phyloP scores from a whole-genome alignment of 1,140 invertebrate species.

The Brachionus asplanchnoidis region DNA sequence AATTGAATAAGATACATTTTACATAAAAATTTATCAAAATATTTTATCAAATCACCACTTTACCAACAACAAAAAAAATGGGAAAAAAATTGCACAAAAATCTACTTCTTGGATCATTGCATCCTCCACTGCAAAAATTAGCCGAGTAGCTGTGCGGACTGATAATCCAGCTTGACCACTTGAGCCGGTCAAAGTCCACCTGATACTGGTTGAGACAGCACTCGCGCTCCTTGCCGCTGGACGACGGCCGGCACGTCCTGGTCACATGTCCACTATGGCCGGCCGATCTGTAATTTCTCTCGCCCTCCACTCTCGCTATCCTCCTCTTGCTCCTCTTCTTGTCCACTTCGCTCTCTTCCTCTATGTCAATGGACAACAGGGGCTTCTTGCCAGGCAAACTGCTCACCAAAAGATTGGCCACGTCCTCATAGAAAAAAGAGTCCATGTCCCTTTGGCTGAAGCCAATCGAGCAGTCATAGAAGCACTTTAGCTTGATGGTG shows the following conservation, averaged over 20 bases:
- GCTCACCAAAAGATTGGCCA: background rate
- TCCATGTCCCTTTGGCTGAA: background rate
- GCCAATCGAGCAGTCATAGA: background rate
- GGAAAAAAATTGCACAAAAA: background rate
- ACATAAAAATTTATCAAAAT: too few species aligned
- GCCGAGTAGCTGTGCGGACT: background rate
- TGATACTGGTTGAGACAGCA: slow-evolving; percentile 10
- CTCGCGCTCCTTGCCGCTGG: background rate
- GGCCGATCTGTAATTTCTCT: background rate
- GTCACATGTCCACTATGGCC: background rate
- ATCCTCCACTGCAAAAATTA: slow-evolving; percentile 25
- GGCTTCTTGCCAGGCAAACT: slow-evolving; percentile 10
- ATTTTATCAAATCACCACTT: too few species aligned
- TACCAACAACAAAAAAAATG: too few species aligned
- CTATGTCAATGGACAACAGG: background rate
- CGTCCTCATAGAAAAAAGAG: background rate
- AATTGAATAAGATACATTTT: too few species aligned
- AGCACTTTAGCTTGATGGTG: background rate
- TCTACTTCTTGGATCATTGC: slow-evolving; percentile 11
- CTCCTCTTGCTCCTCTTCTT: background rate
- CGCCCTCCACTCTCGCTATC: background rate
- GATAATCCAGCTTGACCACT: slow-evolving; percentile 22
- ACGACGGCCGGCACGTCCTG: background rate
- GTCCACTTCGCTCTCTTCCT: background rate
- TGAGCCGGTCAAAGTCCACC: slow-evolving; percentile 12